These are phyloP conservation scores for Sinocyclocheilus anshuiensis DNA, from an alignment of 2,113 vertebrate genomes.

Conservation along the genomic window DNA sequence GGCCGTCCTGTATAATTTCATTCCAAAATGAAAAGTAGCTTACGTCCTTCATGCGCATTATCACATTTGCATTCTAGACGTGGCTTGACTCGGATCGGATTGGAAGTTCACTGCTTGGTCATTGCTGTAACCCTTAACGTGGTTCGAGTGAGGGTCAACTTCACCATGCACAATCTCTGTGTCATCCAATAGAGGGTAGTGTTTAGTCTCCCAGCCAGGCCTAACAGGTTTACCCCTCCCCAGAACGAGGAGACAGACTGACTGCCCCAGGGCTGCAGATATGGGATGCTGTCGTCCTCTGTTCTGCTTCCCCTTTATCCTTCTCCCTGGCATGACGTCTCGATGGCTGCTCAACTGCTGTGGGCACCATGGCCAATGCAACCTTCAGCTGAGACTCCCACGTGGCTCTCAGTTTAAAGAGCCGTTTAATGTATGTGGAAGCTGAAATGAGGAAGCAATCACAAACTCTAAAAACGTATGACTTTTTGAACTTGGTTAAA, in stretches of 20 bases:
- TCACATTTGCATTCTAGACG: not conserved
- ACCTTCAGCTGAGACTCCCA: slow-evolving; percentile 11
- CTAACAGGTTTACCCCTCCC: slow-evolving; percentile 50
- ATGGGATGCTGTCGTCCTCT: slow-evolving; percentile 44
- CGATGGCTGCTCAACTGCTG: slow-evolving; percentile 32
- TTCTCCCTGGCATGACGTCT: slow-evolving; percentile 25
- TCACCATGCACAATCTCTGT: slow-evolving; percentile 55
- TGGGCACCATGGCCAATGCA: slow-evolving; percentile 28
- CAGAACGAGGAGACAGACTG: slow-evolving; percentile 55
- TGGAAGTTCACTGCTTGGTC: slow-evolving; percentile 44
- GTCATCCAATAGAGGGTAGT: slow-evolving; percentile 76
- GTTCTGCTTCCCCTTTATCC: slow-evolving; percentile 36
- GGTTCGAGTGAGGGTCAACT: slow-evolving; percentile 41
- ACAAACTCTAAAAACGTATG: not conserved
- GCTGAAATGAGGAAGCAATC: not conserved
- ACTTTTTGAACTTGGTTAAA: slow-evolving; percentile 29
- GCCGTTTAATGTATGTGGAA: not conserved
- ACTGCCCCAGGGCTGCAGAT: slow-evolving; percentile 53
- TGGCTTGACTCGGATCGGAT: slow-evolving; percentile 35
- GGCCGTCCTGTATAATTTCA: not conserved
- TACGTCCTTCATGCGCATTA: not conserved
- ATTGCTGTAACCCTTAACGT: not conserved
- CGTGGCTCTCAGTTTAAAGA: not conserved
- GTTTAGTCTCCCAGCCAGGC: slow-evolving; percentile 69
- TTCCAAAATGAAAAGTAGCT: slow-evolving; percentile 1